These are phyloP conservation scores for Leptonema lineaticorne DNA, from an alignment of 1,140 invertebrate species.

Conservation along the genomic window DNA sequence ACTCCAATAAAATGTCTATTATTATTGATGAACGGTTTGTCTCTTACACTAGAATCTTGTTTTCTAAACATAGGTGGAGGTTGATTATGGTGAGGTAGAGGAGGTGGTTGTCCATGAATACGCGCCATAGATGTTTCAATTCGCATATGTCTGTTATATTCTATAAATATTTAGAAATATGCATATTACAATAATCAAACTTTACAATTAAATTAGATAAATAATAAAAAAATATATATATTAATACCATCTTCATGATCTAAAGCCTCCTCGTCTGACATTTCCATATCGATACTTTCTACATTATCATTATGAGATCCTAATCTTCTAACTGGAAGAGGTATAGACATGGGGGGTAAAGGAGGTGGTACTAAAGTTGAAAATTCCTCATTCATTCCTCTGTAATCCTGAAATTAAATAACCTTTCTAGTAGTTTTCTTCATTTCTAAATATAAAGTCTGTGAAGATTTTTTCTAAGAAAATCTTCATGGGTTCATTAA, in stretches of 20 bases:
- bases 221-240: neutral
- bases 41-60: constrained; percentile 5
- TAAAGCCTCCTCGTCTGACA: constrained; percentile 51
- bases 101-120: constrained; percentile 34
- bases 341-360: neutral
- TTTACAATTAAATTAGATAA: neutral
- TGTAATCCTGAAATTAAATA: constrained; percentile 32
- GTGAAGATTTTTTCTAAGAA: no score
- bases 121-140: constrained; percentile 31
- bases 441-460: no score
- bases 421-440: no score
- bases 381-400: constrained; percentile 30
- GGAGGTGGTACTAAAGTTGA: constrained; percentile 23
- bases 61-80: constrained; percentile 27
- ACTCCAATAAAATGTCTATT: constrained; percentile 15
- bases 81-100: constrained; percentile 22
- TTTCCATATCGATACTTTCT: constrained; percentile 56
- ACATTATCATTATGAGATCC: constrained; percentile 49
- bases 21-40: constrained; percentile 30
- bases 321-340: constrained; percentile 21
- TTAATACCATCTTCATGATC: constrained; percentile 35
- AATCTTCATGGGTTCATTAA: no score
- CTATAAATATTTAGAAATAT: constrained; percentile 33
- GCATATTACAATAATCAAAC: neutral
- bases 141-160: constrained; percentile 27